Base-by-base conservation (phyloP, 2,888 invertebrate species). In the Brachylomia viminalis region DNA sequence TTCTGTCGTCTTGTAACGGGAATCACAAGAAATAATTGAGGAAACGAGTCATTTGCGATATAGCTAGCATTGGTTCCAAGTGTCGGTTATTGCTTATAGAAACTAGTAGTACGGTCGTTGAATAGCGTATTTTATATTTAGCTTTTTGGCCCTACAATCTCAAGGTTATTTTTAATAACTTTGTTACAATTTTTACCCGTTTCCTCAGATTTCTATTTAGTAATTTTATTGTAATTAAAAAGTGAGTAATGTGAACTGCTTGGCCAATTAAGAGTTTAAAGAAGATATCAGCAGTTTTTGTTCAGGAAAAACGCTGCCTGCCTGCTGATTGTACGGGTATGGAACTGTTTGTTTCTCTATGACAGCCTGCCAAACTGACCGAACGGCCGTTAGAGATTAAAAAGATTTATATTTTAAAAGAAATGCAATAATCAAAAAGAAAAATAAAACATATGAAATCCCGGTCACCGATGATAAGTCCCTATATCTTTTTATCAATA, bases 21-120 rank as follows among this genome's bases (percentile, higher is more conserved):
- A 74, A 84, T 81, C 30, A 75, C 84, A 80, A 86, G 86, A 73
- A 75, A 67, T 77, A 86, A 85, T 86, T 86, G 68, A 84, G 86
- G 86, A 86, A 86, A 77, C 81, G 62, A 64, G 68, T 77, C 58
- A 81, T 85, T 81, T 84, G 80, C 62, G 17, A 68, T 74, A 71
- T 61, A 61, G n/a, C 61, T 69, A 58, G 68, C 68, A 76, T 54
- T 74, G 70, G 68, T 38, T 62, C 17, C 54, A 65, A 66, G 70
- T 77, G 77, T 71, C 66, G 61, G 68, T 66, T 77, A 71, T 71
- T 59, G n/a, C 38, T 4, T 67, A n/a, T 58, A 66, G 23, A 71
- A 71, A 61, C 42, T n/a, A 45, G 17, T 11, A 8, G 15, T 52
- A 68, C 33, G 27, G 54, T 69, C 27, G n/a, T 58, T 64, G 17